Base-by-base conservation (phyloP, 1,140 invertebrate genomes). In the Macrobrachium rosenbergii region DNA sequence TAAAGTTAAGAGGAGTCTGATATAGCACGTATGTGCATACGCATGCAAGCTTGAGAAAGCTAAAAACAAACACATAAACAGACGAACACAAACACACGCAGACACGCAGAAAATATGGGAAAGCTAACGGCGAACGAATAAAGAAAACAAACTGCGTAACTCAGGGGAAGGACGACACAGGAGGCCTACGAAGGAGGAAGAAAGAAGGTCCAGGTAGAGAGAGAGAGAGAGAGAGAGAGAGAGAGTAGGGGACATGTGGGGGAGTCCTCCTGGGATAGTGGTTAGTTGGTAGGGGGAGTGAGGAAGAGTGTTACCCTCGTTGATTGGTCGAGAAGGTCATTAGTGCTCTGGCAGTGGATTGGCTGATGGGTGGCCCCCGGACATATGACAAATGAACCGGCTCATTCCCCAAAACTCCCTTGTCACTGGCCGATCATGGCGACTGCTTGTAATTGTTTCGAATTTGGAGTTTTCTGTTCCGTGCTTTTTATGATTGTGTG, bases 311-410 rank as follows among this genome's bases (percentile, higher is more conserved):
- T 52, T 60, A 86, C 69, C 75, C 78, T n/a, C 78, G 84, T 73
- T 81, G 52, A 87, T 87, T 87, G 84, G 84, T 63, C 59, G 78
- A 60, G 14, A 21, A 52, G 79, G 84, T 87, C 84, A 87, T 87
- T 87, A 87, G 78, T 59, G 64, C 19, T 59, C 17, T 10, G 78
- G 58, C 64, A 87, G 84, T 81, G 84, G 84, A 87, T 87, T 87
- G 84, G 84, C 78, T 43, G 21, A 37, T 58, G 59, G 58, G 19
- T 72, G 58, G 23, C 67, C 21, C 10, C 59, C 11, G 43, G 84
- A 87, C 84, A 52, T 60, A 87, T 87, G 84, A 87, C 84, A 82
- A 87, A 87, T 87, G 78, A 28, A 60, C 67, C 59, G 43, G 23
- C 84, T 87, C 84, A 58, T 75, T 87, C 37, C 73, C 72, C 58